Evolutionary conservation across 2,113 vertebrate species (phyloP).

Genomic region (Prionailurus viverrinus): DNA sequence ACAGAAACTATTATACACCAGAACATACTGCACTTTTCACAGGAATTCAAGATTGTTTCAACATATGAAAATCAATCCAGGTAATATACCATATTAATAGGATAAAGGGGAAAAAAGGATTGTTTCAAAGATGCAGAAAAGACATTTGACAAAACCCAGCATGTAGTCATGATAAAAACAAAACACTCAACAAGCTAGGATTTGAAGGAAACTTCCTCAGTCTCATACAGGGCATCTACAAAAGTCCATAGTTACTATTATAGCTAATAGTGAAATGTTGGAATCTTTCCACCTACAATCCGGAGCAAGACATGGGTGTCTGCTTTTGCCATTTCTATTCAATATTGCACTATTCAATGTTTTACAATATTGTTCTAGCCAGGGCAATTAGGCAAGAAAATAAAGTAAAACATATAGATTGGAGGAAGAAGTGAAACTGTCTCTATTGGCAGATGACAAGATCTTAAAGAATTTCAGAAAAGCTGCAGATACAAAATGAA

Average conservation of each 20-base stretch:
- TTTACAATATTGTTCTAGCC: not conserved
- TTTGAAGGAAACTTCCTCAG: not conserved
- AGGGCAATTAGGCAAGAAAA: not conserved
- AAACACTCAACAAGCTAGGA: not conserved
- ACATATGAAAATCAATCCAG: not conserved
- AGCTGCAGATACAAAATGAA: not conserved
- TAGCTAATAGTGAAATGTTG: not conserved
- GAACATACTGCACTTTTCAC: not conserved
- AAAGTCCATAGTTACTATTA: not conserved
- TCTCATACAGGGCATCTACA: not conserved
- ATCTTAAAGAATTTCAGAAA: not conserved
- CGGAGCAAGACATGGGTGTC: not conserved
- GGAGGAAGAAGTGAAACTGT: not conserved
- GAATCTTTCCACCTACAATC: not conserved
- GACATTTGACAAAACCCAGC: not conserved
- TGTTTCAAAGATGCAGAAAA: not conserved
- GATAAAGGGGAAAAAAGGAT: not conserved
- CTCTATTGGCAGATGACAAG: not conserved
- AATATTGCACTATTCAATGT: not conserved
- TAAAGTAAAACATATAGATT: not conserved
- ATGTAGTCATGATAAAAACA: not conserved
- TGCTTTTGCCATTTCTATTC: not conserved
- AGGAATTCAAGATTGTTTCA: not conserved
- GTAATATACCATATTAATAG: not conserved
- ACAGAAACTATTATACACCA: not conserved